Base-by-base conservation (phyloP, 2,797 vertebrate genomes). In the Lepus townsendii region DNA sequence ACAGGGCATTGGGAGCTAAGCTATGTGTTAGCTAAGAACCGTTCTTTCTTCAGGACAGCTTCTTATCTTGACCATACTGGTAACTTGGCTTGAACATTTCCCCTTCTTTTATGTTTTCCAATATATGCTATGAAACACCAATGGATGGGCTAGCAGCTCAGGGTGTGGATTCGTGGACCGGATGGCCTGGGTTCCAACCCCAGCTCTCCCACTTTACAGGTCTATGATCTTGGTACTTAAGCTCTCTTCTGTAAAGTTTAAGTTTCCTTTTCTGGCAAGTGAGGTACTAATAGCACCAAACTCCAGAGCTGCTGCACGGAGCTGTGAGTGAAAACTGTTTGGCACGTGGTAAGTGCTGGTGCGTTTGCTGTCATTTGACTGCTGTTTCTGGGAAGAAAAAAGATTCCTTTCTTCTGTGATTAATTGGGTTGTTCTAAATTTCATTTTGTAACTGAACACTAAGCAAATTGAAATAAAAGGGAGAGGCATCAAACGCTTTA, bases 371-470 rank as follows among this genome's bases (percentile, higher is more conserved):
- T 78, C 57, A 52, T 63, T 83, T 47, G 27, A 24, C 65, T 66
- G 26, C 63, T 83, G 76, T 90, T 90, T 83, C 62, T 52, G 71
- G 71, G 85, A 68, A 69, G 6, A 71, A 82, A 78, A 93, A 79
- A 35, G 88, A 92, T 83, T 90, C 84, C 84, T 96, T 93, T 93
- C 85, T 79, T 88, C 88, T 90, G 57, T 73, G 79, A 71, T 83
- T 93, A 73, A 89, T 92, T 91, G 86, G 88, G 88, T 90, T 91
- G 35, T 52, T 87, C 68, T 60, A 80, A 89, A 69, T 78, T 91
- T 71, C 88, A 57, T 83, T 88, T 96, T 71, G 63, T 76, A 50
- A 88, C 52, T 95, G 52, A 87, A 83, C 86, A 68, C 26, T n/a
- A 63, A 83, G 42, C 27, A 69, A 42, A 87, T 7, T 57, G 35